phyloP scores from a whole-genome alignment of 2,113 vertebrate species.

The Myodes glareolus region DNA sequence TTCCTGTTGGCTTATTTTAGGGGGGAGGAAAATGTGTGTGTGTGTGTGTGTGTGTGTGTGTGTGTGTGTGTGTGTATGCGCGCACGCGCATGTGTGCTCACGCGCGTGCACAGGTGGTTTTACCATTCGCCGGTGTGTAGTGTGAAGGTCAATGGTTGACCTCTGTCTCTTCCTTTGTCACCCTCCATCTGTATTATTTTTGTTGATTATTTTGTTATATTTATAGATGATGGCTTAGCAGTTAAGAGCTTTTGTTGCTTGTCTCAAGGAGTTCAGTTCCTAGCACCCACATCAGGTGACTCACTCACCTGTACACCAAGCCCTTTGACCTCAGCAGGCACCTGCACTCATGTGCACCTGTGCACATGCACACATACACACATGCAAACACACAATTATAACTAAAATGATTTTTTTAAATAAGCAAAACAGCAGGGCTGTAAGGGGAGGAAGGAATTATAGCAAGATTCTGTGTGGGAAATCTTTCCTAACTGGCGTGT shows the following conservation, averaged over 20 bases:
- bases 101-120: neutral
- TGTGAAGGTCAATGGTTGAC: neutral
- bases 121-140: neutral
- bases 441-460: neutral
- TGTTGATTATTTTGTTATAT: neutral
- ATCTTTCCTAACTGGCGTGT: neutral
- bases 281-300: neutral
- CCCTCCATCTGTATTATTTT: neutral
- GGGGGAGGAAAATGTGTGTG: neutral
- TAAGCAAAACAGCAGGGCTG: neutral
- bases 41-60: neutral
- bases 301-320: neutral
- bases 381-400: neutral
- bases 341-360: too few relatives aligned
- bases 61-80: neutral
- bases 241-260: neutral
- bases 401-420: neutral
- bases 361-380: neutral
- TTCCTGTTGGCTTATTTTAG: neutral
- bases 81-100: neutral
- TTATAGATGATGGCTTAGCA: neutral
- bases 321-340: neutral
- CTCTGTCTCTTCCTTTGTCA: neutral
- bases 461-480: neutral
- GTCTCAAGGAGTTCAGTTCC: neutral